Conservation (phyloP, 1,140 invertebrate genomes). For the Psilanteris sp. region DNA sequence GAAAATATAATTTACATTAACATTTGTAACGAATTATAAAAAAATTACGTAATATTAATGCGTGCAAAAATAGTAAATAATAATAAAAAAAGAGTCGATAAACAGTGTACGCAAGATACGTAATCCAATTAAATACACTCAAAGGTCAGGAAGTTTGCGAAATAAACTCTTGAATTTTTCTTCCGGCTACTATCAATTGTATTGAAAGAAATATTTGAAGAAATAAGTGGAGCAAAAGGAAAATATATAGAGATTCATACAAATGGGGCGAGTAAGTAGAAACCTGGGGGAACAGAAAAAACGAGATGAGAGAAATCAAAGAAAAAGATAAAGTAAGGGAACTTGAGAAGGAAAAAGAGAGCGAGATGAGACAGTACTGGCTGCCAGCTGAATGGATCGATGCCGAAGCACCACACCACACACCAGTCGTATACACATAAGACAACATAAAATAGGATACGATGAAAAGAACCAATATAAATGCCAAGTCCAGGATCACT, state of each 20-base stretch:
- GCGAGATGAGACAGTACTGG: slow-evolving; percentile 57
- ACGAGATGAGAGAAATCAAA: slow-evolving; percentile 37
- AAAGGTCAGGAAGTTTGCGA: slow-evolving; percentile 45
- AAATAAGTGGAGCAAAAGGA: slow-evolving; percentile 46
- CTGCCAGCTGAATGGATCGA: slow-evolving; percentile 73
- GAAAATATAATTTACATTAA: too few relatives aligned
- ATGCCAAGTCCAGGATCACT: slow-evolving; percentile 25
- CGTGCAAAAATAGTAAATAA: neutral
- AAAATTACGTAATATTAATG: neutral
- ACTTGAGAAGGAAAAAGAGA: slow-evolving; percentile 31
- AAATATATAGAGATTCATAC: slow-evolving; percentile 6
- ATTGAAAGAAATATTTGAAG: slow-evolving; percentile 57
- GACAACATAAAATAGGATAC: slow-evolving; percentile 42
- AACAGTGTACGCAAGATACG: slow-evolving; percentile 15
- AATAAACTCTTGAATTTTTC: slow-evolving; percentile 50
- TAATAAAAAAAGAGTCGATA: slow-evolving; percentile 16
- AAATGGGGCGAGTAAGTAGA: slow-evolving; percentile 22
- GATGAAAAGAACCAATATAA: slow-evolving; percentile 51
- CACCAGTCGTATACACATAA: slow-evolving; percentile 50
- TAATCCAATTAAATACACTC: slow-evolving; percentile 56
- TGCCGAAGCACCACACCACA: slow-evolving; percentile 68
- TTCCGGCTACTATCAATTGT: slow-evolving; percentile 54
- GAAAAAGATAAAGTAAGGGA: slow-evolving; percentile 61
- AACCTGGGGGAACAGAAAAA: slow-evolving; percentile 14
- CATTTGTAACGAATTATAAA: too few relatives aligned